Evolutionary conservation across 2,113 vertebrate species (phyloP).

Genomic region (Pachyramphus minor): DNA sequence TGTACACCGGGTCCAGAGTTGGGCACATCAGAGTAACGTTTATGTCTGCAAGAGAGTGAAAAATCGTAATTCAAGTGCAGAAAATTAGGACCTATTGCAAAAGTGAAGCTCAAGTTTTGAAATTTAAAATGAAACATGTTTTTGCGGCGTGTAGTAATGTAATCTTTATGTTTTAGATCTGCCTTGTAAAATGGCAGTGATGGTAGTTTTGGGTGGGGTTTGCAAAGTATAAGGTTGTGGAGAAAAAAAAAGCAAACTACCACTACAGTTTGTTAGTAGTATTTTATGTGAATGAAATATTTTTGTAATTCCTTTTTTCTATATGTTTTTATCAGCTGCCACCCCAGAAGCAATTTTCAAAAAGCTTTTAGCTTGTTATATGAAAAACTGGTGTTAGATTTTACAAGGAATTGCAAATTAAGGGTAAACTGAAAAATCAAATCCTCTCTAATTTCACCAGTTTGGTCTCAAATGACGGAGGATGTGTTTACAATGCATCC

Average conservation of each 20-base stretch:
- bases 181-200: neutral
- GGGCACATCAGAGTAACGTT: constrained; percentile 83
- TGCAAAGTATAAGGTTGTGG: neutral
- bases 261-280: neutral
- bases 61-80: neutral
- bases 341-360: neutral
- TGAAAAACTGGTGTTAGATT: neutral
- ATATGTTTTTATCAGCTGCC: neutral
- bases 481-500: neutral
- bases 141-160: neutral
- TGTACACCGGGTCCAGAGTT: constrained; percentile 57
- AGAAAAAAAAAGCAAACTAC: neutral
- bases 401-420: neutral
- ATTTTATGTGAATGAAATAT: neutral
- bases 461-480: neutral
- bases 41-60: constrained; percentile 69
- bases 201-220: neutral
- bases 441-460: neutral
- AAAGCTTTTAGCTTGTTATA: neutral
- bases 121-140: neutral
- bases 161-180: neutral
- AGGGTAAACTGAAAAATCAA: neutral
- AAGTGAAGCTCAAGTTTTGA: neutral
- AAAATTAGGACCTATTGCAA: neutral
- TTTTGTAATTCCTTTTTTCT: neutral